Evolutionary conservation across 2,797 vertebrate species (phyloP).

Genomic region (Hippocampus kuda): DNA sequence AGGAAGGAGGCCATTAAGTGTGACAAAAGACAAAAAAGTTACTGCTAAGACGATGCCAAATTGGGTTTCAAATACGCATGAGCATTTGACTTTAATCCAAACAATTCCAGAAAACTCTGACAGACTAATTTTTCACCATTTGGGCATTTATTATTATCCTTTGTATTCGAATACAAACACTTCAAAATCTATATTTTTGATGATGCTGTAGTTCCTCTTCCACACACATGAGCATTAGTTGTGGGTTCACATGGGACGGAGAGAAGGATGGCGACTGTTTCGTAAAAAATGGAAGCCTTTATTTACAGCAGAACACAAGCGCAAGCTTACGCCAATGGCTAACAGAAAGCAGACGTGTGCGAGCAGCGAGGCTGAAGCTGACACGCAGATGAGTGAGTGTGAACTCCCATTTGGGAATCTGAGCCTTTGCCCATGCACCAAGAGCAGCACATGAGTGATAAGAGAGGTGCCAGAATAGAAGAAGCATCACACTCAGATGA

Average conservation of each 20-base stretch:
- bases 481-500: neutral
- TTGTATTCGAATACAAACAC: no score
- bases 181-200: no score
- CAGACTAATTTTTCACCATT: no score
- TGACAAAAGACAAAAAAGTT: constrained; percentile 22
- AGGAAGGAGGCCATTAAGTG: constrained; percentile 1
- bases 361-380: constrained; percentile 30
- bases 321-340: constrained; percentile 49
- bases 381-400: constrained; percentile 5
- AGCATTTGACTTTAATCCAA: no score
- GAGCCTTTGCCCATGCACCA: constrained; percentile 19
- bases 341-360: constrained; percentile 64
- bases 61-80: neutral
- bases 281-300: constrained; percentile 46
- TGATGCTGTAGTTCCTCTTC: no score
- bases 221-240: no score
- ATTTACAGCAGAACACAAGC: constrained; percentile 51
- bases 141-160: no score
- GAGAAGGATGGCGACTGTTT: constrained; percentile 16
- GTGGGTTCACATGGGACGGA: neutral
- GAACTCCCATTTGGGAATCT: constrained; percentile 19
- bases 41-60: neutral
- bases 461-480: neutral
- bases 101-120: no score
- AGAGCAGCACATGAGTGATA: neutral